Base-by-base conservation (phyloP, 1,140 invertebrate species). In the Lepidurus couesii region DNA sequence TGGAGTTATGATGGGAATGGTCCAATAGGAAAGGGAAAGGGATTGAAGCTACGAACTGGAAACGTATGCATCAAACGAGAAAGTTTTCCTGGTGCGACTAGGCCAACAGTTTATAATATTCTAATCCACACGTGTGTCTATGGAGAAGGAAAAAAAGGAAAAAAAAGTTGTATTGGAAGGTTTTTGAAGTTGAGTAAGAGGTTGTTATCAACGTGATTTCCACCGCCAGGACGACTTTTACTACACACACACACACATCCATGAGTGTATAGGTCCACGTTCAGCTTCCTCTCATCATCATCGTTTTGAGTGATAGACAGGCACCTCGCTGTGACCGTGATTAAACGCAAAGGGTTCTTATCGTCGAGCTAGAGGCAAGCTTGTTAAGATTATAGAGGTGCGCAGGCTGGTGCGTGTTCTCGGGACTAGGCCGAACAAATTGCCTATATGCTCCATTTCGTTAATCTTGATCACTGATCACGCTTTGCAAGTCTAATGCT, bases 131-230 rank as follows among this genome's bases (percentile, higher is more conserved):
- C 26, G 26, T 34, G 26, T 34, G 26, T 34, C 1, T 26, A 26
- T 26, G 34, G 3, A 34, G 34, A 34, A 34, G 4, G 4, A 34
- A 34, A 34, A 34, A 34, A 4, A 34, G 34, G 34, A 34, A 1
- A 34, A 34, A 34, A 4, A 34, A 34, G 2, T 34, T 34, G 34
- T 34, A 34, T 4, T 34, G 34, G 53, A 65, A n/a, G 53, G 21
- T 65, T 65, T 65, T 65, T 65, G 53, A 65, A 65, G 53, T 65
- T 65, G 53, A 65, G 21, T 65, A 65, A 65, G 53, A 65, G 53
- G 53, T 65, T 34, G 34, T 34, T 65, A 65, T 65, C n/a, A 65
- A 21, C 53, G 21, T 65, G 53, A 65, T 65, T 65, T 65, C 21
- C n/a, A 7, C 34, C 34, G 34, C 34, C 34, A 34, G 34, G 34